Evolutionary conservation across 2,888 invertebrate species (phyloP).

Genomic region (Aquatica leii): DNA sequence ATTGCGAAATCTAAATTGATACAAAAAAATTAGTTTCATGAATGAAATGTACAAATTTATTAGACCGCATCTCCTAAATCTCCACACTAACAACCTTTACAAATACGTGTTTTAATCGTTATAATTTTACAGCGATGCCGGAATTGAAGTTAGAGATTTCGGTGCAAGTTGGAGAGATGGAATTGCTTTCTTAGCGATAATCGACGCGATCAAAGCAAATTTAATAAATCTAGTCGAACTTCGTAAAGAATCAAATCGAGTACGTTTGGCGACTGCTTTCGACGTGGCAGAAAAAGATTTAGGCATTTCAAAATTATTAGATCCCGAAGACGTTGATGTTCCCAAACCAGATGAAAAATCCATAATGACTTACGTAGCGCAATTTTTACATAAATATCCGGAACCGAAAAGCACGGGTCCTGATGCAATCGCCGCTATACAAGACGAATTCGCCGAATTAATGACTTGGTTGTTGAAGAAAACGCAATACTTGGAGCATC

Average conservation of each 20-base stretch:
- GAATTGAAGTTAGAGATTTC: constrained; percentile 91
- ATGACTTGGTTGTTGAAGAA: constrained; percentile 84
- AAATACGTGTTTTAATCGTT: too few species aligned
- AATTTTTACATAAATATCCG: constrained; percentile 95
- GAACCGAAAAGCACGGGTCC: constrained; percentile 81
- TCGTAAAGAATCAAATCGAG: constrained; percentile 78
- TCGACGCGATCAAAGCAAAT: constrained; percentile 93
- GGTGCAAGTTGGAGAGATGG: constrained; percentile 97
- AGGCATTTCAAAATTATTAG: constrained; percentile 89
- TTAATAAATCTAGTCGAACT: constrained; percentile 88
- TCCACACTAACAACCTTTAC: not conserved
- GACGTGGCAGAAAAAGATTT: constrained; percentile 90
- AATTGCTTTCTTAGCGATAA: constrained; percentile 92
- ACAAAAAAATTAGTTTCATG: too few species aligned
- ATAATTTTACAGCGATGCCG: constrained; percentile 72
- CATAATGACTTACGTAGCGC: constrained; percentile 98
- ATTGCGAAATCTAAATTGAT: too few species aligned
- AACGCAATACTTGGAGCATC: constrained; percentile 77
- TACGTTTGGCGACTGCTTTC: constrained; percentile 91
- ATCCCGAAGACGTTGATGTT: constrained; percentile 96
- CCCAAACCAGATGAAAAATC: constrained; percentile 96
- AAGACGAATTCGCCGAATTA: constrained; percentile 82
- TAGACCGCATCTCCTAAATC: not conserved
- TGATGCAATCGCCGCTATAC: constrained; percentile 78
- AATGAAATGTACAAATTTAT: too few species aligned